Base-by-base conservation (phyloP, 2,113 vertebrate species). In the Mesocricetus auratus region DNA sequence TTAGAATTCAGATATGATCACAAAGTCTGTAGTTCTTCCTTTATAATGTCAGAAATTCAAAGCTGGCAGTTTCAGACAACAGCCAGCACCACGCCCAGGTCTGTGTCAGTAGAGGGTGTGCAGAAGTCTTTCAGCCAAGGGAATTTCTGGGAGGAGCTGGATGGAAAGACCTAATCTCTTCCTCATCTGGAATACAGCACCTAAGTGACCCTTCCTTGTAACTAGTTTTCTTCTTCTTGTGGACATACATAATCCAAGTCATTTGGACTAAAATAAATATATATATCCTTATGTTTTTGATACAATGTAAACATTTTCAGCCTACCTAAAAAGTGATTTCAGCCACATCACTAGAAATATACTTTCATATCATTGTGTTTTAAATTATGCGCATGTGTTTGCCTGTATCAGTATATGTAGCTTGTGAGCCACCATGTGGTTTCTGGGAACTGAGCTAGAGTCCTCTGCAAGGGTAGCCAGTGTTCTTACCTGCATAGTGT, bases 41-140 rank as follows among this genome's bases (percentile, higher is more conserved):
- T 69, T 15, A 86, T 33, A 13, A 50, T 26, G 21, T 68, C 64
- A 86, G 62, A 69, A 36, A 36, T 9, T 69, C 64, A n/a, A 69
- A 75, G n/a, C 31, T 53, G 26, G 29, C 12, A 24, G 11, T 62
- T 53, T 87, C 33, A 15, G 66, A 29, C 74, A 21, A 66, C 3
- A 73, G 19, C 5, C 39, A 50, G 39, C 1, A 2, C 29, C 36
- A 21, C 0, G 1, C 21, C 31, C 7, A 0, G 31, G 82, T 60
- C 2, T 4, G 1, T 24, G 31, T 3, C 26, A 15, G n/a, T 9
- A 39, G 47, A 86, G 45, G 10, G 33, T 21, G 1, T 39, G 4
- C 4, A 62, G 81, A 7, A 11, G 8, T 45, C 26, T 29, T 58
- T 64, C 7, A 45, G n/a, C 7, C 21, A 85, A 64, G 9, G 26